These are phyloP conservation scores for Oncorhynchus keta DNA, from an alignment of 2,113 vertebrate species.

Conservation along the genomic window DNA sequence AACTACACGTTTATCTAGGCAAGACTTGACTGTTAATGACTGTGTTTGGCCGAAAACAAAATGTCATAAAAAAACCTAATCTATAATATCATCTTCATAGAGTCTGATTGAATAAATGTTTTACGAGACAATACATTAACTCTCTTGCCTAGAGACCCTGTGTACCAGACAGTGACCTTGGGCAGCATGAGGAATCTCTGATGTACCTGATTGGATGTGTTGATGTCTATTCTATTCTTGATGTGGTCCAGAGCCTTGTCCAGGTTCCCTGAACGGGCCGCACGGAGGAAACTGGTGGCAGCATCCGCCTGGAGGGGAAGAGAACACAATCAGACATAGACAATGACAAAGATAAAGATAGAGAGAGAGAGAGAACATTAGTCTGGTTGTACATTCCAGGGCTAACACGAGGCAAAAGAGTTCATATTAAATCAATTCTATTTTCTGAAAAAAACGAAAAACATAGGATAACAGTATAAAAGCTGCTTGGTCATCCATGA, in stretches of 20 bases:
- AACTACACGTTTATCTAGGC: neutral
- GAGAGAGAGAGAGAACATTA: neutral
- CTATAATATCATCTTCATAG: neutral
- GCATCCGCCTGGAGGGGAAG: constrained; percentile 80
- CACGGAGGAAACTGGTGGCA: constrained; percentile 91
- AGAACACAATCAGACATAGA: constrained; percentile 1
- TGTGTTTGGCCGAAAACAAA: neutral
- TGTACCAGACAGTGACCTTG: neutral
- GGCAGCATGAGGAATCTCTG: neutral
- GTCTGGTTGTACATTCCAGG: neutral
- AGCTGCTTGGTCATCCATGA: too few species aligned
- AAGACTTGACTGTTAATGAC: too few species aligned
- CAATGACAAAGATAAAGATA: neutral
- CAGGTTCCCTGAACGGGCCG: constrained; percentile 93
- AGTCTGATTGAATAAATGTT: neutral
- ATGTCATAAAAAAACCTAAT: too few species aligned
- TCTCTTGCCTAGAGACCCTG: neutral
- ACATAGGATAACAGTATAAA: too few species aligned
- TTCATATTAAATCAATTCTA: neutral
- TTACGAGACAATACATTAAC: neutral
- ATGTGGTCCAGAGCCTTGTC: constrained; percentile 95
- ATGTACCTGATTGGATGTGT: constrained; percentile 85
- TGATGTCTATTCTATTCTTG: constrained; percentile 92
- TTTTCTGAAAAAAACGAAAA: too few species aligned
- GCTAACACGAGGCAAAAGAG: too few species aligned